Percentiles rank a stretch among this genome's conserved stretches.
Evolutionary conservation across 1,140 invertebrate genomes (phyloP).

Genomic region (Idris sp.): DNA sequence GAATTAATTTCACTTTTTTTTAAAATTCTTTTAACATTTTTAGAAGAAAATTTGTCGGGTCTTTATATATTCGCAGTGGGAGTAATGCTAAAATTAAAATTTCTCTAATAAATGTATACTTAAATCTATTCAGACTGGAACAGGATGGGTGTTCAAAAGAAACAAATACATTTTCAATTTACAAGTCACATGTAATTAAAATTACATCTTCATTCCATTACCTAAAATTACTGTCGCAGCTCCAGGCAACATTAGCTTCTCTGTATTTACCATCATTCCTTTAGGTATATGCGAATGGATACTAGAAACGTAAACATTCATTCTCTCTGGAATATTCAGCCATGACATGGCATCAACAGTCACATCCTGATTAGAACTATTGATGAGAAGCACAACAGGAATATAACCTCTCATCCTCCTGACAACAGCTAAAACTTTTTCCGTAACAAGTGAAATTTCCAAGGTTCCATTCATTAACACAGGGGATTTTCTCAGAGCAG

Average conservation of each 20-base stretch:
- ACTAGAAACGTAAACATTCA: constrained; percentile 48
- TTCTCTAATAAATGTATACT: too few relatives aligned
- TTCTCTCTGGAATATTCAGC: constrained; percentile 54
- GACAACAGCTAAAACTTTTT: constrained; percentile 71
- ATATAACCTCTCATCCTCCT: constrained; percentile 30
- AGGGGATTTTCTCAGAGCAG: constrained; percentile 44
- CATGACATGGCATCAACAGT: constrained; percentile 51
- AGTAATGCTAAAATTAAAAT: too few relatives aligned
- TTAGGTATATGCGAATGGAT: constrained; percentile 26
- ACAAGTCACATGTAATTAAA: too few relatives aligned
- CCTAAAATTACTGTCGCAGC: constrained; percentile 60
- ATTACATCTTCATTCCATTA: too few relatives aligned
- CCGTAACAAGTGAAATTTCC: constrained; percentile 68
- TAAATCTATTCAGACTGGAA: too few relatives aligned
- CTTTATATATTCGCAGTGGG: too few relatives aligned
- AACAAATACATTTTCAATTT: too few relatives aligned
- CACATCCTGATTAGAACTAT: constrained; percentile 44
- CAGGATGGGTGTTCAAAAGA: too few relatives aligned
- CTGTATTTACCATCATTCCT: constrained; percentile 29
- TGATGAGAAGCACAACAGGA: constrained; percentile 60
- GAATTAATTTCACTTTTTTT: too few relatives aligned
- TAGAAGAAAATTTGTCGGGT: too few relatives aligned
- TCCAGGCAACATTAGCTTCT: constrained; percentile 36
- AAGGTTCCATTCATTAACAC: constrained; percentile 68
- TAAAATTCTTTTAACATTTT: too few relatives aligned